Evolutionary conservation across 2,888 invertebrate genomes (phyloP).

Genomic region (Limnephilus lunatus): DNA sequence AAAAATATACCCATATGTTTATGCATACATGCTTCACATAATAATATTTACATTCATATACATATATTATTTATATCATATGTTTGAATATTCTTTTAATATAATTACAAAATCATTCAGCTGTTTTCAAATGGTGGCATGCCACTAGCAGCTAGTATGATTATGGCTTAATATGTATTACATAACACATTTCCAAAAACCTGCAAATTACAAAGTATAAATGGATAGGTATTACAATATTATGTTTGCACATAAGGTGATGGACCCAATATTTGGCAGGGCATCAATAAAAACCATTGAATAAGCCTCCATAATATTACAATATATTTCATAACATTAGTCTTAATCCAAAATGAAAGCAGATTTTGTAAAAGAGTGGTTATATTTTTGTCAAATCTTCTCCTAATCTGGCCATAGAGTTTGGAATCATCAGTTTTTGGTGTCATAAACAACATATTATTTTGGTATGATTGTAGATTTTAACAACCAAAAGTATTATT

Average conservation of each 20-base stretch:
- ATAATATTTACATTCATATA: neutral
- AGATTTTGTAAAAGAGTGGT: too few relatives aligned
- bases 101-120: neutral
- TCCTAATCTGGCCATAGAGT: too few relatives aligned
- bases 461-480: too few relatives aligned
- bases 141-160: neutral
- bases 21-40: neutral
- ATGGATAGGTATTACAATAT: neutral
- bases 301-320: too few relatives aligned
- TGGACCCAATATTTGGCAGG: too few relatives aligned
- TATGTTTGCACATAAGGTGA: neutral
- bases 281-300: too few relatives aligned
- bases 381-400: too few relatives aligned
- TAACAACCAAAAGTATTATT: too few relatives aligned
- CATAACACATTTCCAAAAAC: neutral
- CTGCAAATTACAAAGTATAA: neutral
- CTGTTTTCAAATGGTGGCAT: neutral
- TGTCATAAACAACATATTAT: too few relatives aligned
- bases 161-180: neutral
- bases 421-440: too few relatives aligned
- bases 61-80: neutral
- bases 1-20: neutral
- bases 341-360: too few relatives aligned
- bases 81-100: neutral
- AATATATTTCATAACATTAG: too few relatives aligned